Evolutionary conservation across 1,140 invertebrate genomes (phyloP).

Genomic region (Leptopilina boulardi): DNA sequence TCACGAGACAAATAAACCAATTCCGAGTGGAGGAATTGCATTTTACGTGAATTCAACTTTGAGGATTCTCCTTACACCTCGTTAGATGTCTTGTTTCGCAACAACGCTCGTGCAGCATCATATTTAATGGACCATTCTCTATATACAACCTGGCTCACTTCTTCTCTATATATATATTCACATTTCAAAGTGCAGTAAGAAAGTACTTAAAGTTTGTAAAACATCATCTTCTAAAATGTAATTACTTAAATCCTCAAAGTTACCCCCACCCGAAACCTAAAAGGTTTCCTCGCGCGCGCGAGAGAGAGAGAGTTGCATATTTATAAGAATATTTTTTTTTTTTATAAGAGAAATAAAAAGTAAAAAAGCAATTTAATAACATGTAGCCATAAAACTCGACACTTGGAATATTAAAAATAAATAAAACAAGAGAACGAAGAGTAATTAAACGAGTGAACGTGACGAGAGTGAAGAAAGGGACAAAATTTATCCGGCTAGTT

Average conservation of each 20-base stretch:
- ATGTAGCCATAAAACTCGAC: not conserved
- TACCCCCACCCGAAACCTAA: no score
- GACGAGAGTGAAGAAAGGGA: conserved; percentile 32
- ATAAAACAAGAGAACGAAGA: conserved; percentile 18
- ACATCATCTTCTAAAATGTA: not conserved
- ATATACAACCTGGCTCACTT: not conserved
- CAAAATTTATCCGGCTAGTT: conserved; percentile 45
- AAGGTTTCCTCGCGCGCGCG: no score
- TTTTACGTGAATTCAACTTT: conserved; percentile 54
- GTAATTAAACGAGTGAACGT: conserved; percentile 16
- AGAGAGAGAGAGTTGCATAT: not conserved
- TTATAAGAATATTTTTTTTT: not conserved
- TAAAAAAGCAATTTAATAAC: not conserved
- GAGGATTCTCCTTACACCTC: conserved; percentile 62
- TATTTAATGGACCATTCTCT: conserved; percentile 32
- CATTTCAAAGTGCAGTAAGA: not conserved
- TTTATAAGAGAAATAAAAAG: not conserved
- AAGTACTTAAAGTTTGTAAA: conserved; percentile 7
- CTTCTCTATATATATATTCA: not conserved
- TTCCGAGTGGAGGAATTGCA: conserved; percentile 45
- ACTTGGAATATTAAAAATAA: conserved; percentile 16
- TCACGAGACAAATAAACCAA: conserved; percentile 5
- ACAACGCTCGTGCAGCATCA: conserved; percentile 39
- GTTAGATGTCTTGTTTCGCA: conserved; percentile 64
- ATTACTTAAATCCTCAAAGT: not conserved